Conservation (phyloP, 1,140 invertebrate species). For the Zaprionus taronus region DNA sequence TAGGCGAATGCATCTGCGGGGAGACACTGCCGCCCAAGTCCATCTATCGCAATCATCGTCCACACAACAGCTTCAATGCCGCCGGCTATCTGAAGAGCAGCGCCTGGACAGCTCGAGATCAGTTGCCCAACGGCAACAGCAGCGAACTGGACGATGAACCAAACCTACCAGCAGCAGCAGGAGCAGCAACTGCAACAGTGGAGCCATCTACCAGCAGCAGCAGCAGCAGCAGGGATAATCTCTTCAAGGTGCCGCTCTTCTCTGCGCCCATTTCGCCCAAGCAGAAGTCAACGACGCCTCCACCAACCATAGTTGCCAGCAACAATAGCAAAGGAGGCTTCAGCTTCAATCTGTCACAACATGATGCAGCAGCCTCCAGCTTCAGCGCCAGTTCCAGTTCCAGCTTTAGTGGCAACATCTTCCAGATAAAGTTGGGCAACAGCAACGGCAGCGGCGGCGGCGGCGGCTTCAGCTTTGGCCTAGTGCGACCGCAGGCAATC, state of each 20-base stretch:
- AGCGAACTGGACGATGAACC: neutral
- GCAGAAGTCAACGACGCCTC: constrained; percentile 27
- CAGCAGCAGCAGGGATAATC: constrained; percentile 30
- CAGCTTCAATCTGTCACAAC: neutral
- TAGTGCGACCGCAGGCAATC: neutral
- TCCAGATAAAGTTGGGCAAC: neutral
- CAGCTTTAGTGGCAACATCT: constrained; percentile 25
- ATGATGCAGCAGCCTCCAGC: neutral
- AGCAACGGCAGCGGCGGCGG: neutral
- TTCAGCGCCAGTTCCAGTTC: neutral
- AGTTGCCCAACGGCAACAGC: constrained; percentile 48
- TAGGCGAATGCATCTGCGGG: constrained; percentile 89
- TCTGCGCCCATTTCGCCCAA: constrained; percentile 49
- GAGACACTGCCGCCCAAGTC: constrained; percentile 85
- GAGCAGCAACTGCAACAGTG: neutral
- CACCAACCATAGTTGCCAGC: neutral
- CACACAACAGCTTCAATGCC: constrained; percentile 89
- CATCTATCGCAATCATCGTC: constrained; percentile 85
- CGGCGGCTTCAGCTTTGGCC: constrained; percentile 17
- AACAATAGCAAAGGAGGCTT: constrained; percentile 5
- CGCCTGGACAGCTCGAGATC: constrained; percentile 76
- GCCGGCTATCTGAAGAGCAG: constrained; percentile 85
- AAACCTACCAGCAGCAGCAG: neutral
- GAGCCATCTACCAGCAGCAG: constrained; percentile 1
- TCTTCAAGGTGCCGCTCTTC: constrained; percentile 63